Conservation (phyloP, 2,888 invertebrate genomes). For the Sisyra nigra region DNA sequence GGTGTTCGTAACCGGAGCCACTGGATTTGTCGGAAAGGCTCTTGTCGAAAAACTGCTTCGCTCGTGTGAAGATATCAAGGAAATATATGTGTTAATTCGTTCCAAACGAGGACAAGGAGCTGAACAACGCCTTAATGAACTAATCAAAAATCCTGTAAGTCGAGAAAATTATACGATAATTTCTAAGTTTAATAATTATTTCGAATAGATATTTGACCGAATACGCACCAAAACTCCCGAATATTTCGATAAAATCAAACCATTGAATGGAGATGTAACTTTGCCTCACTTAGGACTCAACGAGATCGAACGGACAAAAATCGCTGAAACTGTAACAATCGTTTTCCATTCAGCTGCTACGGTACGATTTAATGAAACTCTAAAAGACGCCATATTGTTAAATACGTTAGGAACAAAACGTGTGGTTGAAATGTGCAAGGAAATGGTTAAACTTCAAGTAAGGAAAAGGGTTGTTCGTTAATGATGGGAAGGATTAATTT, state of each 20-base stretch:
- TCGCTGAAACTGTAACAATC: constrained; percentile 54
- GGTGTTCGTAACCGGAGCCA: constrained; percentile 26
- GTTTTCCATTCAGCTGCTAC: constrained; percentile 96
- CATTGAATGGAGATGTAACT: constrained; percentile 62
- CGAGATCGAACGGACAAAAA: constrained; percentile 39
- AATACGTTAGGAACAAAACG: constrained; percentile 82
- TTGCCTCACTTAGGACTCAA: constrained; percentile 53
- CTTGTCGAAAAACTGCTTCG: constrained; percentile 82
- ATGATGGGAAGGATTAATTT: background rate
- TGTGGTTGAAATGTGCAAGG: constrained; percentile 64
- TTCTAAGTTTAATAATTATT: background rate
- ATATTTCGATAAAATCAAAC: constrained; percentile 47
- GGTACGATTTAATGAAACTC: constrained; percentile 82
- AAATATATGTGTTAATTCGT: constrained; percentile 69
- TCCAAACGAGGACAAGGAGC: constrained; percentile 51
- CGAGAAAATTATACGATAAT: background rate
- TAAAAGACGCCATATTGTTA: constrained; percentile 71
- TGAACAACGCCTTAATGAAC: constrained; percentile 52
- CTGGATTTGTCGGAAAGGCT: constrained; percentile 90
- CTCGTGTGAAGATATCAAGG: constrained; percentile 61
- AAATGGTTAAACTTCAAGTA: constrained; percentile 62
- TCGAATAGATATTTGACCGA: constrained; percentile 47
- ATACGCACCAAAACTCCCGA: constrained; percentile 45
- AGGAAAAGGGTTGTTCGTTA: background rate
- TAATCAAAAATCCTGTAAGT: constrained; percentile 53